A percentile compares a stretch with the other conserved stretches of the same genome.
phyloP scores from a whole-genome alignment of 2,888 invertebrate genomes.

The Pyrrhia umbra region DNA sequence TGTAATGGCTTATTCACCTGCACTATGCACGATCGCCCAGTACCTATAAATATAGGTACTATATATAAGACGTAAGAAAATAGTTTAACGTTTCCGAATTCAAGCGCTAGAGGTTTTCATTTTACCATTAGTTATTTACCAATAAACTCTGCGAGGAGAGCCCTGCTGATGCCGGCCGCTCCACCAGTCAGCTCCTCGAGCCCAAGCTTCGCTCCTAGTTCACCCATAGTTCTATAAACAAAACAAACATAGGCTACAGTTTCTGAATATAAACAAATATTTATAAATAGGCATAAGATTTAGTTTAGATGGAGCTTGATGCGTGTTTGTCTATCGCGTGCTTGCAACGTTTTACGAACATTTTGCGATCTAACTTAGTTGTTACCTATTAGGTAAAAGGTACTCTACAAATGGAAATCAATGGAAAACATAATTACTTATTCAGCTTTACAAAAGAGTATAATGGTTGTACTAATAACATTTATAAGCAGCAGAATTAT shows the following conservation, averaged over 20 bases:
- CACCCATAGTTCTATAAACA: conserved; percentile 87
- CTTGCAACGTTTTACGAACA: conserved; percentile 17
- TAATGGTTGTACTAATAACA: conserved; percentile 20
- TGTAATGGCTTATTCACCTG: conserved; percentile 4
- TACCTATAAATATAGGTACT: no score
- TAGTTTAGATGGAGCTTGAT: conserved; percentile 18
- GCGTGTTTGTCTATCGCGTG: conserved; percentile 40
- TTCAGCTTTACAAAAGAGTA: conserved; percentile 24
- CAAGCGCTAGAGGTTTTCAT: background rate
- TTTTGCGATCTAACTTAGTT: conserved; percentile 43
- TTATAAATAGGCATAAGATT: conserved; percentile 8
- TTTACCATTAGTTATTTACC: conserved; percentile 80
- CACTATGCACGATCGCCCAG: background rate
- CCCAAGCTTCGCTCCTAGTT: conserved; percentile 92
- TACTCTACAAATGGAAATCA: conserved; percentile 31
- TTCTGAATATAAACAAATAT: conserved; percentile 4
- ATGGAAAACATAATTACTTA: conserved; percentile 42
- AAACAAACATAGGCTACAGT: conserved; percentile 10
- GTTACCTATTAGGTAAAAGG: conserved; percentile 17
- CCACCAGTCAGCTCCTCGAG: conserved; percentile 93
- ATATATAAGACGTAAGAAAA: background rate
- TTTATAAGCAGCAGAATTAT: conserved; percentile 24
- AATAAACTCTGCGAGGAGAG: conserved; percentile 96
- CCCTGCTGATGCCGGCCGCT: conserved; percentile 93
- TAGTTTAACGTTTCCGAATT: background rate